These are phyloP conservation scores for Pteronura brasiliensis DNA, from an alignment of 2,113 vertebrate genomes.

Conservation along the genomic window DNA sequence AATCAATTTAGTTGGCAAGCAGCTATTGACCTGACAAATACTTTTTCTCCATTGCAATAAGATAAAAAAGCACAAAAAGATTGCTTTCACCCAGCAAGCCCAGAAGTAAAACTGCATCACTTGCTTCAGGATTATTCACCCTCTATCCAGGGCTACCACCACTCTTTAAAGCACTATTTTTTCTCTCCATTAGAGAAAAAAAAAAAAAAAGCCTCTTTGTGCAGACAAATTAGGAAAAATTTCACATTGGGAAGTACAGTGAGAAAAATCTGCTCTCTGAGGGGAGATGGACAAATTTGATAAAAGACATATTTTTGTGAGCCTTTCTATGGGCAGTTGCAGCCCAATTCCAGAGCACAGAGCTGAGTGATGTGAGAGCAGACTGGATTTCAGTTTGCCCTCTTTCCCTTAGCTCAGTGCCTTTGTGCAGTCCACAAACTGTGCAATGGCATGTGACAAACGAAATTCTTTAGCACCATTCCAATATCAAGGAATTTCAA, in stretches of 20 bases:
- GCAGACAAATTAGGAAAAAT: background rate
- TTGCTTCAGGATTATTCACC: background rate
- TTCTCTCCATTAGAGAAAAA: background rate
- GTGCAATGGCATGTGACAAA: background rate
- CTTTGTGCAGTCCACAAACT: background rate
- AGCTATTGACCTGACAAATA: constrained; percentile 18
- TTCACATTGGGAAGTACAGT: background rate
- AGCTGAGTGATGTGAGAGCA: background rate
- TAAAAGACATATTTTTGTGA: background rate
- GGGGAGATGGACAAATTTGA: background rate
- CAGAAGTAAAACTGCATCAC: background rate
- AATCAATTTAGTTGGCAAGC: constrained; percentile 12
- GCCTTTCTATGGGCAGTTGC: background rate
- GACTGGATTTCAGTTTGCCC: background rate
- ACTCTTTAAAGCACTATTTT: background rate
- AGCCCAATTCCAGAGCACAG: background rate
- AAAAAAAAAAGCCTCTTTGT: background rate
- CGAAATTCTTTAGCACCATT: background rate
- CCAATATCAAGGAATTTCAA: background rate
- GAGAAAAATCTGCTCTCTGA: background rate
- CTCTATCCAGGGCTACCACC: background rate
- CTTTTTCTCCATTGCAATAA: constrained; percentile 11
- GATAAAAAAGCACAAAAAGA: background rate
- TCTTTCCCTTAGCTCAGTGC: background rate
- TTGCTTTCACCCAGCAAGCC: background rate